Evolutionary conservation across 1,140 invertebrate genomes (phyloP).

Genomic region (Caenorhabditis tropicalis): DNA sequence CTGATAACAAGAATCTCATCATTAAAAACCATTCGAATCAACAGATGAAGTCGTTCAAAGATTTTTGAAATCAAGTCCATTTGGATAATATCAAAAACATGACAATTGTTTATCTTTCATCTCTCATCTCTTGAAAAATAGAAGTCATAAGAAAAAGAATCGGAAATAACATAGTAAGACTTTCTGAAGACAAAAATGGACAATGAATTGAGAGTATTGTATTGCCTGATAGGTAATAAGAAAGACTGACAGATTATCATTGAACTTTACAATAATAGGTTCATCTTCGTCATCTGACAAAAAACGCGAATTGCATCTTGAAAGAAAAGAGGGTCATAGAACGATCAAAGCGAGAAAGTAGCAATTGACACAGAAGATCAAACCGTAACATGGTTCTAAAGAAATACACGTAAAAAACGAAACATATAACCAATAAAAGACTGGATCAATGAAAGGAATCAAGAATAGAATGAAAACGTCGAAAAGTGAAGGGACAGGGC

Average conservation of each 20-base stretch:
- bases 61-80: no score
- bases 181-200: no score
- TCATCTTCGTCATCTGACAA: constrained; percentile 25
- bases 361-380: constrained; percentile 4
- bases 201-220: not conserved
- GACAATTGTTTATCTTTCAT: no score
- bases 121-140: no score
- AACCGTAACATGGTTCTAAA: not conserved
- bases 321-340: constrained; percentile 6
- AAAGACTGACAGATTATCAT: not conserved
- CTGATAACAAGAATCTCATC: not conserved
- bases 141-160: no score
- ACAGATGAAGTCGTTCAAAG: not conserved
- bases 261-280: constrained; percentile 19
- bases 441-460: no score
- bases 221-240: no score
- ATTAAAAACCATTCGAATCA: not conserved
- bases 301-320: constrained; percentile 28
- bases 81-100: no score
- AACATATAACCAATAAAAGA: not conserved
- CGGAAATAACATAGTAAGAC: not conserved
- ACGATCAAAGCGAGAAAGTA: not conserved
- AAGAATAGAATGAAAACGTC: not conserved
- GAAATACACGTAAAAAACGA: not conserved
- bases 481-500: not conserved